Percentiles rank a stretch among this genome's conserved stretches.
phyloP scores from a whole-genome alignment of 2,113 vertebrate genomes.

The Lepidothrix coronata region DNA sequence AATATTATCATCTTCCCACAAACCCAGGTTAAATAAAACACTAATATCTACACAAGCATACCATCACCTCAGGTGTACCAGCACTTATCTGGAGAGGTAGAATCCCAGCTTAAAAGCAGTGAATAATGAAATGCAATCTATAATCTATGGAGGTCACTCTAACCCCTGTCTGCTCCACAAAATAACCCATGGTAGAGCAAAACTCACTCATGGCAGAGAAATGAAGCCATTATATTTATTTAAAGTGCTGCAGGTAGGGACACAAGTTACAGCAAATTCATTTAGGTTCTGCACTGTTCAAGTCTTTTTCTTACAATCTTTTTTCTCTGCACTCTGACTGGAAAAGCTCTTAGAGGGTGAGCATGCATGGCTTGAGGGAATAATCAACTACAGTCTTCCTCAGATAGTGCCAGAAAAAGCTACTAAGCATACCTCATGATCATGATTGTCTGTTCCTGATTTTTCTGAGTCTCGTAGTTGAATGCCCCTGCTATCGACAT shows the following conservation, averaged over 20 bases:
- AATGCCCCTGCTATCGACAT: not conserved
- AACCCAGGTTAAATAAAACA: not conserved
- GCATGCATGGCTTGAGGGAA: not conserved
- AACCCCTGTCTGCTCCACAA: not conserved
- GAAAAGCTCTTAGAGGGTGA: not conserved
- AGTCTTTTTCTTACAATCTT: not conserved
- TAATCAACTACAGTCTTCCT: not conserved
- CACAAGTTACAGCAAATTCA: not conserved
- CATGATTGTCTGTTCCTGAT: not conserved
- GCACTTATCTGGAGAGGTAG: not conserved
- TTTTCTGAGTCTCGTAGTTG: not conserved
- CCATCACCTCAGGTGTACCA: not conserved
- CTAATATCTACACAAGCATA: not conserved
- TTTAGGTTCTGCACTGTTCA: not conserved
- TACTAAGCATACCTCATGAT: not conserved
- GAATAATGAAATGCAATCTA: not conserved
- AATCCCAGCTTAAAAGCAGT: not conserved
- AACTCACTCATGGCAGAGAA: not conserved
- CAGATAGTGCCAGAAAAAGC: not conserved
- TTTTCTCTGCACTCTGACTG: not conserved
- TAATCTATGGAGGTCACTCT: not conserved
- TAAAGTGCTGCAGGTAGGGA: not conserved
- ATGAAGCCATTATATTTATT: not conserved
- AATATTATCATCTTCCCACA: not conserved
- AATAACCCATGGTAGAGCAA: not conserved